phyloP scores from a whole-genome alignment of 2,888 invertebrate genomes.

The Synanthedon andrenaeformis region DNA sequence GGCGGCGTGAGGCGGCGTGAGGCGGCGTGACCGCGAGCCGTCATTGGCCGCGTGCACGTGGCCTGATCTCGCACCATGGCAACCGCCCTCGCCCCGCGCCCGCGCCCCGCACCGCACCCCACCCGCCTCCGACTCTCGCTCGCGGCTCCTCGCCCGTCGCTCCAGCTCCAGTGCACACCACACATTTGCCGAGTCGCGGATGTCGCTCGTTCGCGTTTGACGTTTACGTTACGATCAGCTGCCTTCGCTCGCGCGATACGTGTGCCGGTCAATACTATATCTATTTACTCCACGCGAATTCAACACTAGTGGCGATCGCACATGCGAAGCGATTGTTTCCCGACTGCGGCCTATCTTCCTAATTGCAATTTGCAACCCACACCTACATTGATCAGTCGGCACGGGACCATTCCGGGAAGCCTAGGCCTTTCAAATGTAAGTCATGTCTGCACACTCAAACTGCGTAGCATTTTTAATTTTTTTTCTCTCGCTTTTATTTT shows the following conservation, averaged over 20 bases:
- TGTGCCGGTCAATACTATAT: conserved; percentile 35
- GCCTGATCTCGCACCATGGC: conserved; percentile 83
- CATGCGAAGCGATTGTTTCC: too few species aligned
- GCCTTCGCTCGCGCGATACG: conserved; percentile 1
- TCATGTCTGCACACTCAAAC: too few species aligned
- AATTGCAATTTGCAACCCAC: too few species aligned
- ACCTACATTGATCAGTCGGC: too few species aligned
- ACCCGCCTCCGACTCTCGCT: conserved; percentile 11
- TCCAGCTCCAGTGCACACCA: conserved; percentile 6
- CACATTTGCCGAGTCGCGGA: conserved; percentile 5
- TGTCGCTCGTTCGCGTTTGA: not conserved
- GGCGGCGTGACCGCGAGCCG: conserved; percentile 17
- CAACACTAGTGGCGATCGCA: conserved; percentile 6
- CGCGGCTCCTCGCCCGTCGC: conserved; percentile 19
- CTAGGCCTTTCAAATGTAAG: too few species aligned
- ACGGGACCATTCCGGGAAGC: too few species aligned
- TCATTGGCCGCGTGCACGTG: conserved; percentile 78
- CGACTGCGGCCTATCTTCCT: too few species aligned
- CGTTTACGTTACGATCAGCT: not conserved
- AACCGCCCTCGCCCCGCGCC: conserved; percentile 32
- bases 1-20: conserved; percentile 2
- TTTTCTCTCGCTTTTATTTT: too few species aligned
- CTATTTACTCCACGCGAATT: conserved; percentile 11
- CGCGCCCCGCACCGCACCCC: conserved; percentile 15
- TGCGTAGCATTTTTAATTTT: too few species aligned